Conservation (phyloP, 2,797 vertebrate species). For the Nasua narica region DNA sequence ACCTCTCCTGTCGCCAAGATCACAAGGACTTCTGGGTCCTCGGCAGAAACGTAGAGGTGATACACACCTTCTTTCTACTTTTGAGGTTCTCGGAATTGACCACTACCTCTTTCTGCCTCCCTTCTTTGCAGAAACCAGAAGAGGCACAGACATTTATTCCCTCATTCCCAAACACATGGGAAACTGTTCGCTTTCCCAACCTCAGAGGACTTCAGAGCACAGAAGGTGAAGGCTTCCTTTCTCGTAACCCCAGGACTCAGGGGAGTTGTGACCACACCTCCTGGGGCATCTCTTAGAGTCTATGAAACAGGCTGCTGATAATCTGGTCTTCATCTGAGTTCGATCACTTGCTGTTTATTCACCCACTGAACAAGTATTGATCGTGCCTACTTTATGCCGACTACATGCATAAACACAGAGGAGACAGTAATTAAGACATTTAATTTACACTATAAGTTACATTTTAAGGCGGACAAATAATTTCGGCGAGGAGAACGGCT, state of each 20-base stretch:
- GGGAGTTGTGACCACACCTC: accelerated
- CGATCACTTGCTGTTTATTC: not conserved
- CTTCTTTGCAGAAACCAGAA: not conserved
- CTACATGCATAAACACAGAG: not conserved
- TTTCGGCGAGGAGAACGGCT: not conserved
- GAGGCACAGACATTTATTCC: not conserved
- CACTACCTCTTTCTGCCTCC: not conserved
- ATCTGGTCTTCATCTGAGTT: not conserved
- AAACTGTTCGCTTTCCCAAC: not conserved
- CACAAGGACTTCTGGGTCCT: not conserved
- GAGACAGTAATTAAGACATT: not conserved
- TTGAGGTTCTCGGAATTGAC: too few species aligned
- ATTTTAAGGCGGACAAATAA: not conserved
- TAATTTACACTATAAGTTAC: not conserved
- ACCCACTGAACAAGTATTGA: not conserved
- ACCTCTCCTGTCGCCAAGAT: too few species aligned
- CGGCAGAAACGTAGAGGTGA: not conserved
- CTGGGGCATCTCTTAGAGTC: not conserved
- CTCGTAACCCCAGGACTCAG: not conserved
- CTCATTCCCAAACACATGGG: not conserved
- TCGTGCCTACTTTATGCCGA: not conserved
- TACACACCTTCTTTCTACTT: not conserved
- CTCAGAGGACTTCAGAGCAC: not conserved
- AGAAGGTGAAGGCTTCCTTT: not conserved
- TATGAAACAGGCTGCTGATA: not conserved